These are phyloP conservation scores for Lutjanus campechanus DNA, from an alignment of 2,797 vertebrate genomes.

Conservation along the genomic window DNA sequence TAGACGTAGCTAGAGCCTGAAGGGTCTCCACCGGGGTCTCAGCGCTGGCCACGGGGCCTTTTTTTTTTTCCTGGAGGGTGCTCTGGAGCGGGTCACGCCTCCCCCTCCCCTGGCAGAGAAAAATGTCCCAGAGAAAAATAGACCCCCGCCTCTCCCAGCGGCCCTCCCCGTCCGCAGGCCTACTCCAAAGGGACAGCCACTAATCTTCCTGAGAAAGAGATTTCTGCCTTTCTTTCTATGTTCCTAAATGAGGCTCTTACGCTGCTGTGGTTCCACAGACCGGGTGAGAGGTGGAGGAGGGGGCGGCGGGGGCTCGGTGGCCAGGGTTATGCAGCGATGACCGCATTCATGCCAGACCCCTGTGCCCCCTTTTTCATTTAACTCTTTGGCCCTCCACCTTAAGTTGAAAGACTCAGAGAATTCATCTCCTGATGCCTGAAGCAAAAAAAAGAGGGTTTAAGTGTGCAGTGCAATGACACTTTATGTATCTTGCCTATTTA, in stretches of 20 bases:
- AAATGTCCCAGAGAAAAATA: constrained; percentile 84
- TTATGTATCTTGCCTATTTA: constrained; percentile 30
- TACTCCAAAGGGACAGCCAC: constrained; percentile 84
- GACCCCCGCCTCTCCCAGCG: constrained; percentile 24
- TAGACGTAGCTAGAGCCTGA: constrained; percentile 72
- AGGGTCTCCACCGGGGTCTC: constrained; percentile 42
- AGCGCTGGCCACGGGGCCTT: constrained; percentile 26
- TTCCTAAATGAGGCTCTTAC: constrained; percentile 85
- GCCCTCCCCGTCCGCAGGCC: constrained; percentile 67
- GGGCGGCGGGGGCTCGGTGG: constrained; percentile 40
- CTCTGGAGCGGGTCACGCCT: constrained; percentile 78
- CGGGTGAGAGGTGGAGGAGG: constrained; percentile 59
- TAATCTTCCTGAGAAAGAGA: constrained; percentile 91
- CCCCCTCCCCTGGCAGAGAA: constrained; percentile 79
- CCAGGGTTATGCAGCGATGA: constrained; percentile 73
- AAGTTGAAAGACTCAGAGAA: constrained; percentile 40
- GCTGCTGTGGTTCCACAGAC: constrained; percentile 72
- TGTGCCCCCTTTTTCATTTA: constrained; percentile 55
- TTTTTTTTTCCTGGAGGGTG: constrained; percentile 61
- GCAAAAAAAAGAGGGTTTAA: constrained; percentile 1
- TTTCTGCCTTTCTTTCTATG: constrained; percentile 82
- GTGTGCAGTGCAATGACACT: not conserved
- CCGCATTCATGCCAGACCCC: constrained; percentile 64
- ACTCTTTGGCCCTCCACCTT: constrained; percentile 60
- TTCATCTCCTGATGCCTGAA: constrained; percentile 44